Percentiles rank a stretch among this genome's conserved stretches.
phyloP scores from a whole-genome alignment of 2,797 vertebrate species.

The Scolopax bukidnonensis region DNA sequence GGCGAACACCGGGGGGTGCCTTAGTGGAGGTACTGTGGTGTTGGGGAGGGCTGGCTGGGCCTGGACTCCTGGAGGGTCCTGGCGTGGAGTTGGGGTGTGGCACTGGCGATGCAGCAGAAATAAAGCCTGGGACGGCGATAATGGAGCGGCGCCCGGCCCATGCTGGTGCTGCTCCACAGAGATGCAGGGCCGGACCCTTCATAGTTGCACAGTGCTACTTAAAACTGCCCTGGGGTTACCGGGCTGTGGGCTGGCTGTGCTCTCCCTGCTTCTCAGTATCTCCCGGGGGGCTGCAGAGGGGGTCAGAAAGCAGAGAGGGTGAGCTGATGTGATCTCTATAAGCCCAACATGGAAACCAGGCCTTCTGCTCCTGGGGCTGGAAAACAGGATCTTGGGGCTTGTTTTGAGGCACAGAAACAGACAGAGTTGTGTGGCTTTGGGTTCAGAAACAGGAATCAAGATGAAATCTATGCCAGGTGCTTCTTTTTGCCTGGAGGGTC shows the following conservation, averaged over 20 bases:
- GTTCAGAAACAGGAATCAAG: neutral
- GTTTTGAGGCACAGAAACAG: neutral
- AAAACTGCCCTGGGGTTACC: neutral
- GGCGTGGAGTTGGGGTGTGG: neutral
- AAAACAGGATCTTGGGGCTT: no score
- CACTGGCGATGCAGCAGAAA: no score
- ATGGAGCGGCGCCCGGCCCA: no score
- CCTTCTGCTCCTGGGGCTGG: neutral
- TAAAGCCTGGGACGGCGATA: neutral
- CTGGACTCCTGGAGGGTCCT: neutral
- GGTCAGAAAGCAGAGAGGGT: neutral
- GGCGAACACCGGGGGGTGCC: no score
- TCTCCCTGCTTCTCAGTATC: neutral
- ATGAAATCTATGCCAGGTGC: neutral
- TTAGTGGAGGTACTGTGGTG: no score
- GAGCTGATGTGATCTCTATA: neutral
- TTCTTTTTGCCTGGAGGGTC: neutral
- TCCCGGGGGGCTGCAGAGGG: neutral
- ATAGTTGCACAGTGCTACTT: no score
- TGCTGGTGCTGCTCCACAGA: neutral
- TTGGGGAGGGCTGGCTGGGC: neutral
- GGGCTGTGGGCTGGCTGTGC: neutral
- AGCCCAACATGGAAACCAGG: neutral
- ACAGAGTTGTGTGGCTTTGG: neutral
- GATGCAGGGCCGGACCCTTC: no score